These are phyloP conservation scores for Parnassius mnemosyne DNA, from an alignment of 2,888 invertebrate genomes.

Conservation along the genomic window DNA sequence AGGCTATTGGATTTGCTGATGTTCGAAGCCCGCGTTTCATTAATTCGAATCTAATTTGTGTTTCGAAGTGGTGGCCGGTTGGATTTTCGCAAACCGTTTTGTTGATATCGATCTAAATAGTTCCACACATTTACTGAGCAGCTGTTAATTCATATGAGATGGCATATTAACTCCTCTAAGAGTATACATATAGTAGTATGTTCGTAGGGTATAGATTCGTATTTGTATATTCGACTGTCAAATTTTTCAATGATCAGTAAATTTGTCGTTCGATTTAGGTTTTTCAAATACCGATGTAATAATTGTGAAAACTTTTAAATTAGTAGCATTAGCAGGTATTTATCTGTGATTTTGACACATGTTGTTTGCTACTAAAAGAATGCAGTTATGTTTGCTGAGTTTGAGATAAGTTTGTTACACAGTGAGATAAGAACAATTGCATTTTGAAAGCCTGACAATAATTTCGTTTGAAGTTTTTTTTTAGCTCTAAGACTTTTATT, in stretches of 20 bases:
- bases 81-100: constrained; percentile 58
- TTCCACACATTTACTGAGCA: constrained; percentile 29
- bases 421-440: constrained; percentile 1
- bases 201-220: too few species aligned
- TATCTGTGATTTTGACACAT: not conserved
- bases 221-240: too few species aligned
- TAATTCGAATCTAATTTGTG: constrained; percentile 73
- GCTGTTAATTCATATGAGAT: constrained; percentile 25
- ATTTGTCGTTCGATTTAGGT: too few species aligned
- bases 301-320: too few species aligned
- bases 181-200: too few species aligned
- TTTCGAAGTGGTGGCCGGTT: constrained; percentile 54
- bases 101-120: constrained; percentile 41
- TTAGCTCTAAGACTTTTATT: constrained; percentile 3
- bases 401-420: constrained; percentile 13
- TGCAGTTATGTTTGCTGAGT: not conserved
- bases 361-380: not conserved
- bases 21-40: constrained; percentile 66
- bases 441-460: constrained; percentile 3
- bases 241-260: too few species aligned
- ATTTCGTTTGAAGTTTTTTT: constrained; percentile 6
- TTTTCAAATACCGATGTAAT: too few species aligned
- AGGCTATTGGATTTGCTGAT: constrained; percentile 59
- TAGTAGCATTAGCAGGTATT: too few species aligned
- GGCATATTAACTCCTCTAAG: constrained; percentile 5